phyloP scores from a whole-genome alignment of 2,113 vertebrate species.

The Synodontis membranacea region DNA sequence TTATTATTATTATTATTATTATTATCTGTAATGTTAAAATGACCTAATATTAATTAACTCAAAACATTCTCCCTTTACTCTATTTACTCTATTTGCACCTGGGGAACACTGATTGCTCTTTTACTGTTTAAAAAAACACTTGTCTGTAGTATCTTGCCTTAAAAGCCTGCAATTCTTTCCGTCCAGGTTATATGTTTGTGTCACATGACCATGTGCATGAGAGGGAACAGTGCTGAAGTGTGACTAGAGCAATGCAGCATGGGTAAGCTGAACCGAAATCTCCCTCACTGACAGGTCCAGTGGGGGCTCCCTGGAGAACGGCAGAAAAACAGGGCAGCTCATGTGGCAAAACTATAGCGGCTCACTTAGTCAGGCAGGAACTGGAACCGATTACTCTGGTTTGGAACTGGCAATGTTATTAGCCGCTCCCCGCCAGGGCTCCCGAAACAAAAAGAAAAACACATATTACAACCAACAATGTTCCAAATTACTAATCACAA shows the following conservation, averaged over 20 bases:
- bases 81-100: background rate
- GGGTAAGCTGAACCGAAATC: constrained; percentile 23
- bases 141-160: background rate
- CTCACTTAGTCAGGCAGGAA: background rate
- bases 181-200: background rate
- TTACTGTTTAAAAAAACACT: background rate
- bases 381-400: constrained; percentile 25
- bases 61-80: background rate
- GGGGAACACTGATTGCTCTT: background rate
- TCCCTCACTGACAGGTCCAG: background rate
- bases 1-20: too few species aligned
- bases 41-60: background rate
- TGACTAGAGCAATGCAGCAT: constrained; percentile 5
- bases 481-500: background rate
- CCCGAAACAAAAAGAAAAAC: background rate
- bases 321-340: constrained; percentile 25
- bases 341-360: constrained; percentile 15
- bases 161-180: background rate
- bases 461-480: background rate
- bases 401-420: constrained; percentile 23
- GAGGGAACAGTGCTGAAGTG: constrained; percentile 26
- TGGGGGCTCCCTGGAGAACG: background rate
- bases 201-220: background rate
- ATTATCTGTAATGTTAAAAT: too few species aligned
- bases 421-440: constrained; percentile 8